Evolutionary conservation across 2,888 invertebrate genomes (phyloP).

Genomic region (Drosophila heteroneura): DNA sequence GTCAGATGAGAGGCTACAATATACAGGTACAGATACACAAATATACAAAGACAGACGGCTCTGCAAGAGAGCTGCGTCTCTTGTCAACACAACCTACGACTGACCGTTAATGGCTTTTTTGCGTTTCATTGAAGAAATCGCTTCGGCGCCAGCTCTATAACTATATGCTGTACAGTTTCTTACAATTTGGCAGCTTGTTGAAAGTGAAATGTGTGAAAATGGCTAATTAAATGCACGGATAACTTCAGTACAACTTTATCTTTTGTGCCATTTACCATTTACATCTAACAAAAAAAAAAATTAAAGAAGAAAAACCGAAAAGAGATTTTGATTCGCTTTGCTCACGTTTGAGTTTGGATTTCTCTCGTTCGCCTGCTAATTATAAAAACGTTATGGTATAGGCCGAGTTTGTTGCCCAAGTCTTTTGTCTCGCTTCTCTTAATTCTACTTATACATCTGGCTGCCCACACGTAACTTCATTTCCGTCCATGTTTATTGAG

Average conservation of each 20-base stretch:
- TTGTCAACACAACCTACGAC: slow-evolving; percentile 72
- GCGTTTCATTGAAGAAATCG: slow-evolving; percentile 75
- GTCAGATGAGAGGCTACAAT: slow-evolving; percentile 39
- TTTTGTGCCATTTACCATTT: slow-evolving; percentile 44
- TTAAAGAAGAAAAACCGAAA: neutral
- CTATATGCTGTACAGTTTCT: slow-evolving; percentile 32
- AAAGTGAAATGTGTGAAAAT: slow-evolving; percentile 81
- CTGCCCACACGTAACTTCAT: slow-evolving; percentile 36
- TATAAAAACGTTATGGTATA: slow-evolving; percentile 51
- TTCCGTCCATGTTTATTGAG: slow-evolving; percentile 60
- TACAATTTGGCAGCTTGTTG: slow-evolving; percentile 79
- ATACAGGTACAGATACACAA: slow-evolving; percentile 34
- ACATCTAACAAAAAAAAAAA: slow-evolving; percentile 8
- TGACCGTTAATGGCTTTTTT: slow-evolving; percentile 76
- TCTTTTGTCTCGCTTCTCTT: slow-evolving; percentile 58
- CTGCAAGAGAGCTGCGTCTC: slow-evolving; percentile 28
- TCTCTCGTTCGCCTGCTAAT: slow-evolving; percentile 59
- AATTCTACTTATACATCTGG: slow-evolving; percentile 27
- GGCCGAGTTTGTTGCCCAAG: slow-evolving; percentile 60
- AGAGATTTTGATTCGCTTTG: slow-evolving; percentile 45
- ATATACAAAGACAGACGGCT: slow-evolving; percentile 25
- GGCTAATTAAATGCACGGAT: slow-evolving; percentile 76
- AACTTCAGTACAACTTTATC: slow-evolving; percentile 35
- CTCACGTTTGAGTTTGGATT: slow-evolving; percentile 36
- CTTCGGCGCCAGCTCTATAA: slow-evolving; percentile 12